Evolutionary conservation across 2,888 invertebrate genomes (phyloP).

Genomic region (Ophion costatus): DNA sequence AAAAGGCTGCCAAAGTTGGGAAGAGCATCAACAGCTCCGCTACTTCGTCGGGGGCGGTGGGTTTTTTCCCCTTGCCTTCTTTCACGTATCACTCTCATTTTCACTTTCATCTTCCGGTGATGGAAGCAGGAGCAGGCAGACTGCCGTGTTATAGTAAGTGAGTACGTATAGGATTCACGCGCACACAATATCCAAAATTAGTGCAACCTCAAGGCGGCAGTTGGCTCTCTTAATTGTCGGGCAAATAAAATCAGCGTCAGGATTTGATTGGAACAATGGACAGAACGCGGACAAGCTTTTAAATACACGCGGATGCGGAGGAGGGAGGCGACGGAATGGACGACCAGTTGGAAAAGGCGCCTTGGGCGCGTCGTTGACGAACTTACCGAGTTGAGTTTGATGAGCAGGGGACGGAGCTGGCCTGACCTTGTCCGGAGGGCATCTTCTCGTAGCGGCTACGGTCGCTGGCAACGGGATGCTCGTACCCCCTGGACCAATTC

Average conservation of each 20-base stretch:
- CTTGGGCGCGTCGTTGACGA: constrained; percentile 48
- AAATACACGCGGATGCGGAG: constrained; percentile 2
- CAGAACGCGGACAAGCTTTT: constrained; percentile 17
- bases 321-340: constrained; percentile 20
- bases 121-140: constrained; percentile 39
- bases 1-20: too few relatives aligned
- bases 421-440: constrained; percentile 91
- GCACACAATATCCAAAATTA: too few relatives aligned
- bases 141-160: constrained; percentile 22
- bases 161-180: constrained; percentile 1
- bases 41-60: constrained; percentile 19
- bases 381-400: constrained; percentile 81
- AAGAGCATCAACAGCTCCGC: too few relatives aligned
- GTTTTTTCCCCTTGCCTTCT: constrained; percentile 24
- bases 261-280: background rate
- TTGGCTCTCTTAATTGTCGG: constrained; percentile 1
- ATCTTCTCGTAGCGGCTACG: constrained; percentile 90
- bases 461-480: constrained; percentile 93
- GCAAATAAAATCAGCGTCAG: background rate
- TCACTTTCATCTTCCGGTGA: constrained; percentile 62
- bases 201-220: background rate
- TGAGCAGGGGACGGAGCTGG: constrained; percentile 88
- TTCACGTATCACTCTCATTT: constrained; percentile 59
- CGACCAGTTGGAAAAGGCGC: constrained; percentile 23
- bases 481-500: constrained; percentile 86